These are phyloP conservation scores for Prochilodus magdalenae DNA, from an alignment of 2,113 vertebrate species.

Conservation along the genomic window DNA sequence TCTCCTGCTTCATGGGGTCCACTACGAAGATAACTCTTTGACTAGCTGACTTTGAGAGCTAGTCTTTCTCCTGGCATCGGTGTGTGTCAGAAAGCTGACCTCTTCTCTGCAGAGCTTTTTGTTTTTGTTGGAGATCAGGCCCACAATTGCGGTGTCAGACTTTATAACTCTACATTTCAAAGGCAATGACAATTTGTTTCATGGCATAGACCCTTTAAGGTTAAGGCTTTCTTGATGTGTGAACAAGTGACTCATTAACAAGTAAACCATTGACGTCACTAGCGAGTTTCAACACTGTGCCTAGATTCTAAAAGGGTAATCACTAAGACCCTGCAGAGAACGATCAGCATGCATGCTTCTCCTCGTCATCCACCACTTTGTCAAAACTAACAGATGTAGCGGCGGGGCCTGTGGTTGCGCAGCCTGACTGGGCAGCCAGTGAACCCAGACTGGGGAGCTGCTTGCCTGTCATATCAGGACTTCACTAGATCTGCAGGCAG, in stretches of 20 bases:
- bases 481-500: conserved; percentile 43
- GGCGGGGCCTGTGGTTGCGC: conserved; percentile 10
- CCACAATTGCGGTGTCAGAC: neutral
- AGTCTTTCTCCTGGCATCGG: no score
- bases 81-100: no score
- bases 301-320: conserved; percentile 9
- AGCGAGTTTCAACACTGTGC: neutral
- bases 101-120: no score
- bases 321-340: conserved; percentile 11
- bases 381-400: conserved; percentile 49
- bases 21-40: no score
- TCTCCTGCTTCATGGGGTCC: no score
- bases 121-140: no score
- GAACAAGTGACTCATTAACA: conserved; percentile 17
- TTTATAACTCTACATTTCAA: no score
- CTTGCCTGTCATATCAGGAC: conserved; percentile 14
- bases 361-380: conserved; percentile 47
- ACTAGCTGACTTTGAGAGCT: no score
- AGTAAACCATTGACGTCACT: neutral
- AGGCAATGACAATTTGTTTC: no score
- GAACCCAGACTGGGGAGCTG: conserved; percentile 47
- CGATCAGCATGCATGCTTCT: conserved; percentile 43
- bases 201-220: neutral
- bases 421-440: conserved; percentile 41
- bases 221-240: neutral